Conservation (phyloP, 2,113 vertebrate genomes). For the Podarcis raffonei region DNA sequence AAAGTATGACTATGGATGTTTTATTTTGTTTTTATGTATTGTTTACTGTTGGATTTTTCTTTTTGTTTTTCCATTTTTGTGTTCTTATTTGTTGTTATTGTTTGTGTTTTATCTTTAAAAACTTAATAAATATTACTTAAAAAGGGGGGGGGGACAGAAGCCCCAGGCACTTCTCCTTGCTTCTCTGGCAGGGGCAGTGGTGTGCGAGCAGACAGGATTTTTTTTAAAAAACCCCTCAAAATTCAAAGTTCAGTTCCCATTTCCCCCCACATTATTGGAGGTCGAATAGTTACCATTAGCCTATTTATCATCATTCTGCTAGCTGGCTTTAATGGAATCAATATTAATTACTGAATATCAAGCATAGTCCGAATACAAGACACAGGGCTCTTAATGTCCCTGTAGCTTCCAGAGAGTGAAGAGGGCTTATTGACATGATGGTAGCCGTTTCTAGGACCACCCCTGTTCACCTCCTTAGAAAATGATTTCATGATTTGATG, state of each 20-base stretch:
- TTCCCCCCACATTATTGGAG: constrained; percentile 54
- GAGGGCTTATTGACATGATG: not conserved
- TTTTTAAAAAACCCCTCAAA: not conserved
- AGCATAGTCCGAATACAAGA: constrained; percentile 45
- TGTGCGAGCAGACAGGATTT: no score
- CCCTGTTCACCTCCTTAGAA: not conserved
- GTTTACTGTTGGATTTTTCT: no score
- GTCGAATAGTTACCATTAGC: constrained; percentile 69
- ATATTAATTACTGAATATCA: constrained; percentile 70
- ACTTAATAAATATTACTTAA: no score
- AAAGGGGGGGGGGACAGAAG: no score
- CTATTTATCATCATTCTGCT: constrained; percentile 62
- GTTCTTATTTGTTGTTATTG: no score
- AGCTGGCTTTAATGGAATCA: constrained; percentile 60
- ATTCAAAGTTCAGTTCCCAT: constrained; percentile 49
- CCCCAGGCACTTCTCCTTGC: no score
- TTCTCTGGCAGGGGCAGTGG: no score
- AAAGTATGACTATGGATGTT: no score
- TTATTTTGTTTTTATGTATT: no score
- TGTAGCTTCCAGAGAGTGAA: not conserved
- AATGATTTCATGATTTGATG: not conserved
- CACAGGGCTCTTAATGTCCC: not conserved
- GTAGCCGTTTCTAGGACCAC: not conserved
- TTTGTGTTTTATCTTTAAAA: no score
- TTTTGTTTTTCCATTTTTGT: no score